phyloP scores from a whole-genome alignment of 2,113 vertebrate species.

The Pseudopipra pipra region DNA sequence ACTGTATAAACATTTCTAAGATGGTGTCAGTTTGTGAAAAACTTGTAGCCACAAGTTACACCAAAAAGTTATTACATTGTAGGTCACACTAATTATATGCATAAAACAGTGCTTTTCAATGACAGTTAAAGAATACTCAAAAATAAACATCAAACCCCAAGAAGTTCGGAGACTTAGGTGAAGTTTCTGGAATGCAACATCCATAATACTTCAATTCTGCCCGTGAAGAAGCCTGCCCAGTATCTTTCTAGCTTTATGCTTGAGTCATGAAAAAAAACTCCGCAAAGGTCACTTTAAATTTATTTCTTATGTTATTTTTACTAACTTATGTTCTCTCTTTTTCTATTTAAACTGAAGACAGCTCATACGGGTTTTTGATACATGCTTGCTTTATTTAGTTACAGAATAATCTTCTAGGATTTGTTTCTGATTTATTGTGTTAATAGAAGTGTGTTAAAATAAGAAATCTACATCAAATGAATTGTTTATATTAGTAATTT shows the following conservation, averaged over 20 bases:
- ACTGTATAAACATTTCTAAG: background rate
- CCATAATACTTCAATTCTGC: background rate
- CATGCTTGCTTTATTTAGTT: background rate
- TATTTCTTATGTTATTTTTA: background rate
- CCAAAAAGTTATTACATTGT: background rate
- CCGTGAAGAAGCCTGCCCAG: background rate
- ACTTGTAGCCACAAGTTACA: background rate
- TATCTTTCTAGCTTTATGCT: background rate
- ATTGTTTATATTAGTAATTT: background rate
- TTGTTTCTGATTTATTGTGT: background rate
- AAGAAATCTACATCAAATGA: background rate
- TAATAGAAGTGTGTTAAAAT: background rate
- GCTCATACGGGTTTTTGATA: background rate
- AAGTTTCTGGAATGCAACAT: background rate
- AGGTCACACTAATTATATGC: background rate
- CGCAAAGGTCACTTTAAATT: background rate
- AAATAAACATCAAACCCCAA: background rate
- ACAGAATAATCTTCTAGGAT: background rate
- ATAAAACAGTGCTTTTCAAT: background rate
- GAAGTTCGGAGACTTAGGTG: background rate
- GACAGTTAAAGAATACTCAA: background rate
- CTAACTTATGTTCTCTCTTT: background rate
- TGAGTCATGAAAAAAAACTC: background rate
- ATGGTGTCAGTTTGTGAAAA: background rate
- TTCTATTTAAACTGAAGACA: background rate